Base-by-base conservation (phyloP, 2,113 vertebrate genomes). In the Nerophis ophidion region DNA sequence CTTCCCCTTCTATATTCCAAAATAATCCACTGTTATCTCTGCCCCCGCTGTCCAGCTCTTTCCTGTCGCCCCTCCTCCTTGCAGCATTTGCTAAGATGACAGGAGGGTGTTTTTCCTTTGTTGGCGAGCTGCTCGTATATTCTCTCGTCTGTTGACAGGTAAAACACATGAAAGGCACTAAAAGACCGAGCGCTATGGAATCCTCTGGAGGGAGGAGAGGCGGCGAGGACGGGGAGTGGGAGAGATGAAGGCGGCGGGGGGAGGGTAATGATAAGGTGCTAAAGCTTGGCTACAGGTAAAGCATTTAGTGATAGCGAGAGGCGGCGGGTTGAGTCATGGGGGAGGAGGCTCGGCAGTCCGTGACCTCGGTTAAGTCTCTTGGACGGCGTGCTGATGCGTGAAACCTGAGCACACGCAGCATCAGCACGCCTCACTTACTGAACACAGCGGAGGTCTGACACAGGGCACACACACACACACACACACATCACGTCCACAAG, bases 341-440 rank as follows among this genome's bases (percentile, higher is more conserved):
- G 62, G 16, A 34, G 50, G 47, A 16, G 16, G 65, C 26, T 77
- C 75, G 80, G 81, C 75, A 83, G 79, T 81, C 79, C 71, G 65
- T 88, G 85, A 87, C 87, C 86, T 82, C 80, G 75, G 75, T 83
- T 81, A 80, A 83, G 83, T 81, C 81, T 81, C 81, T 81, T 81
- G 74, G 63, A 81, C 81, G 85, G 84, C 83, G 81, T 84, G 82
- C 79, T 86, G 86, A 87, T 82, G 87, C 83, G 71, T 88, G 83
- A 87, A 88, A 87, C 84, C 82, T 87, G 83, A 84, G 83, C 87
- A 87, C 86, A 87, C 82, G 82, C 86, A 80, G 82, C 81, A 87
- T 88, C 87, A 89, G 79, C 76, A 85, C 71, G 85, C 82, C 84
- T 84, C 81, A 84, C 85, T 88, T 85, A 81, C 80, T 70, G 71